Conservation (phyloP, 2,888 invertebrate genomes). For the Plebejus anna region DNA sequence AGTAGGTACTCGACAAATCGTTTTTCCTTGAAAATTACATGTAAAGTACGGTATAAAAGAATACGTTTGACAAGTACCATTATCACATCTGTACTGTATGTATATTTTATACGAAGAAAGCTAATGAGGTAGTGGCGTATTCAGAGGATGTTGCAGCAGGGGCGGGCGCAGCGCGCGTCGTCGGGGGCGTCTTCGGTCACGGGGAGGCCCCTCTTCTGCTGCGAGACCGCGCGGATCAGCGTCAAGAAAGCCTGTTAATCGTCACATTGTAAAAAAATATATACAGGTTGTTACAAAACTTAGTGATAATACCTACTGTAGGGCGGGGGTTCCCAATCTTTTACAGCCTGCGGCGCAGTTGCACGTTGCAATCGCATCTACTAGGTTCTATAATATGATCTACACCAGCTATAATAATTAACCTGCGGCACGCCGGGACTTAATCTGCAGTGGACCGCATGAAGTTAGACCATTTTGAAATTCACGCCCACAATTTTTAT, state of each 20-base stretch:
- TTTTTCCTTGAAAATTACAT: neutral
- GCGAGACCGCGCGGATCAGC: constrained; percentile 64
- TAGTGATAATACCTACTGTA: too few species aligned
- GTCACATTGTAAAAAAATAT: neutral
- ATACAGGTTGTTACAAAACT: too few species aligned
- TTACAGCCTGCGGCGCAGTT: too few species aligned
- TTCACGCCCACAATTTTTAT: too few species aligned
- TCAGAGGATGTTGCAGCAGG: constrained; percentile 55
- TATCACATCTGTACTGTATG: neutral
- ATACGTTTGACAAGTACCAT: neutral
- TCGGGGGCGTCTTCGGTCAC: constrained; percentile 40
- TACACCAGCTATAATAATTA: too few species aligned
- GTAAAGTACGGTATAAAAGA: neutral
- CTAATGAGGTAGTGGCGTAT: constrained; percentile 3
- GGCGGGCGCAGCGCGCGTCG: constrained; percentile 40
- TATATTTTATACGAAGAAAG: neutral
- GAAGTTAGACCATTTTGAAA: too few species aligned
- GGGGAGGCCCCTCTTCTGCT: constrained; percentile 53
- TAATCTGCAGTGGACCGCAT: too few species aligned
- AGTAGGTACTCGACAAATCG: neutral
- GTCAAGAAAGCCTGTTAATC: constrained; percentile 63
- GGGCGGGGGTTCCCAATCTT: too few species aligned
- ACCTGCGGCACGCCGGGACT: too few species aligned
- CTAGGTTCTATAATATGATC: too few species aligned
- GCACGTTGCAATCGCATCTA: too few species aligned